Base-by-base conservation (phyloP, 2,113 vertebrate genomes). In the Syrrhaptes paradoxus region DNA sequence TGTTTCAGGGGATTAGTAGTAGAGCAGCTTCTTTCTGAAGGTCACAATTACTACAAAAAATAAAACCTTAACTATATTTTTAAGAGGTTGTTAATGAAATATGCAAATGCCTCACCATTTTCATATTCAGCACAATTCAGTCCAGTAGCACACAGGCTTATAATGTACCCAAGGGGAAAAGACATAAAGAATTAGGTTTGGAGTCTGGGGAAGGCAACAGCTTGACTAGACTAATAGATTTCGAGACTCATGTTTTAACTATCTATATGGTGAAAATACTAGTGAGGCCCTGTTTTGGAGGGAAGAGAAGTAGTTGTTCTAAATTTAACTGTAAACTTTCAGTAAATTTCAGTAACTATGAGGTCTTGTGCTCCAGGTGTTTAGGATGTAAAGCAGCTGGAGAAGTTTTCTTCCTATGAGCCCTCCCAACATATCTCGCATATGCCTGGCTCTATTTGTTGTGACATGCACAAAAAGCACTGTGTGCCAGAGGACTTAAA, bases 141-240 rank as follows among this genome's bases (percentile, higher is more conserved):
- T 55, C 79, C 79, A 90, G 61, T 48, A 91, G 73, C 73, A 55
- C 67, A 52, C 25, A 17, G 61, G 46, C 29, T 95, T 95, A 93
- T 88, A 86, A 81, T 32, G 28, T 66, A 91, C 87, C 96, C 86
- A 34, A 70, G 54, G 85, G 92, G 58, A 91, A 61, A 84, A 88
- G 76, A 38, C 36, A 71, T 58, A 59, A 94, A 93, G 81, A 97
- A 95, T 95, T 95, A 95, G 96, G 95, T 92, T 91, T 96, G 82
- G 95, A 96, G 92, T 81, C 95, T 93, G 87, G 97, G 96, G 70
- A 95, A 93, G 70, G 89, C 38, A 96, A 80, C 70, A 85, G 68
- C 88, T 96, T 88, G 90, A 85, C 92, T 95, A 94, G 92, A 90
- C 85, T 96, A 97, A 96, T 97, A 97, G 95, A 96, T 95, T 96